Evolutionary conservation across 1,140 invertebrate genomes (phyloP).

Genomic region (Pseudomyrmex cubaensis): DNA sequence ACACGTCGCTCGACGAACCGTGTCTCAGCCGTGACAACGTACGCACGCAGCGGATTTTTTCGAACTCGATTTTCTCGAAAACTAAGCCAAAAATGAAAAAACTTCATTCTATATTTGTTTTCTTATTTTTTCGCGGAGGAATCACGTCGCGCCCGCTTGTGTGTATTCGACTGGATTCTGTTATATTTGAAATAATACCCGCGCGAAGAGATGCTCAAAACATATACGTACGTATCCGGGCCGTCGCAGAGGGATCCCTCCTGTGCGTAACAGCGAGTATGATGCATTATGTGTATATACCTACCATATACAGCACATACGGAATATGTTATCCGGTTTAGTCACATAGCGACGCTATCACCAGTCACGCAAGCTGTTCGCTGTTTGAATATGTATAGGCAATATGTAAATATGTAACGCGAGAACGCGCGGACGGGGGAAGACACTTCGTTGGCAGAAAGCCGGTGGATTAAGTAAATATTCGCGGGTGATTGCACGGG

Average conservation of each 20-base stretch:
- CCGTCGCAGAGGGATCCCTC: not conserved
- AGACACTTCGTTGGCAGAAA: conserved; percentile 8
- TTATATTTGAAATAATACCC: too few relatives aligned
- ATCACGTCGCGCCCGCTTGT: too few relatives aligned
- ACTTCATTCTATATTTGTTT: too few relatives aligned
- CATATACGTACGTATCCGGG: not conserved
- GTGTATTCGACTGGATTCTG: too few relatives aligned
- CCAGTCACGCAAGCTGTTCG: conserved; percentile 44
- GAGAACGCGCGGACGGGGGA: not conserved
- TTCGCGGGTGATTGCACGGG: conserved; percentile 24
- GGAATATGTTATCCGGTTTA: conserved; percentile 35
- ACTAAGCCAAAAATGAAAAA: too few relatives aligned
- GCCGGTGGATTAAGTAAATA: conserved; percentile 45
- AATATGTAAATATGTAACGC: conserved; percentile 48
- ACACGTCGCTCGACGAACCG: too few relatives aligned
- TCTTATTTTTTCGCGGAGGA: too few relatives aligned
- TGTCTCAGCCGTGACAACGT: too few relatives aligned
- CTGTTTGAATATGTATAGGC: conserved; percentile 51
- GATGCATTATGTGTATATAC: not conserved
- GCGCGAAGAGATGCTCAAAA: too few relatives aligned
- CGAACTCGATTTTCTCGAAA: too few relatives aligned
- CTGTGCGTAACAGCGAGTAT: conserved; percentile 13
- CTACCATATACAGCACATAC: not conserved
- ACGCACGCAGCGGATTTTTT: too few relatives aligned
- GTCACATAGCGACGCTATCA: conserved; percentile 36